Base-by-base conservation (phyloP, 2,797 vertebrate species). In the Myotis findleyi region DNA sequence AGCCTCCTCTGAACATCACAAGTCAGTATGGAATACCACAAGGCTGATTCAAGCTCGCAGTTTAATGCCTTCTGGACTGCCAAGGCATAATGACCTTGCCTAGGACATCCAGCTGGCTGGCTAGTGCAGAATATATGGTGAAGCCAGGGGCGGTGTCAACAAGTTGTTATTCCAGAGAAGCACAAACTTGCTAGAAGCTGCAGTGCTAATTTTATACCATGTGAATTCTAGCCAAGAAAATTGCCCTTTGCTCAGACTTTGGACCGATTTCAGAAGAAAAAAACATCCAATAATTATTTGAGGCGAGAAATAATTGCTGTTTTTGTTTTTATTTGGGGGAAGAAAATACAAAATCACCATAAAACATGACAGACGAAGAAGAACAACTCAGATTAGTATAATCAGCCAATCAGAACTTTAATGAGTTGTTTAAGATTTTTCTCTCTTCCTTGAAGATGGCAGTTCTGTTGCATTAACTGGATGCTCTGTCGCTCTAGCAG, bases 261-360 rank as follows among this genome's bases (percentile, higher is more conserved):
- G 87, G 79, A 91, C 62, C 75, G 55, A 95, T 88, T 94, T 97
- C 93, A 90, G 92, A 80, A 79, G 55, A 69, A 83, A 91, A 23
- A 71, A 88, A 85, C 9, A n/a, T 93, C 88, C 88, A 94, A 72
- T 93, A 91, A 96, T 89, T 93, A 95, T 86, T 93, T 86, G 82
- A 94, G 30, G 66, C 73, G 92, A 96, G 85, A 96, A 95, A 96
- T 96, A 96, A 96, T 91, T 88, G 77, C 69, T 96, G 87, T 77
- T 96, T 96, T 91, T 92, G 38, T 92, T 94, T 91, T 92, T 86
- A 96, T 94, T 84, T 84, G 38, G 23, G 36, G 9, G 11, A 95
- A 94, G 80, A 91, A 96, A 95, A 95, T 71, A 94, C 57, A 38
- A 68, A 95, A 94, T 93, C 82, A 93, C 85, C 81, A 80, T 95